phyloP scores from a whole-genome alignment of 1,140 invertebrate genomes.

The Uloborus diversus region DNA sequence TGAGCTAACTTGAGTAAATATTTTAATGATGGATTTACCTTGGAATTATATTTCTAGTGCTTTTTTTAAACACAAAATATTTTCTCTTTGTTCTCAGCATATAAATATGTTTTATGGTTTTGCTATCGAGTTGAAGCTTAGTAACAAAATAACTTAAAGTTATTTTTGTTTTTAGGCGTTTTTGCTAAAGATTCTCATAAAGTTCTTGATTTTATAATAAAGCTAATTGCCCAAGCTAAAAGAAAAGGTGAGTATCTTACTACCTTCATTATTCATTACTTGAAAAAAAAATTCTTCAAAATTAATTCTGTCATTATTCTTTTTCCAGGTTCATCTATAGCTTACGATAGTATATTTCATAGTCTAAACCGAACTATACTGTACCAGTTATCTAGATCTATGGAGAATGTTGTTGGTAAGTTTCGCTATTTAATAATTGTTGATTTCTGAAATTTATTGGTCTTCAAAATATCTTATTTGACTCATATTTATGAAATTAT shows the following conservation, averaged over 20 bases:
- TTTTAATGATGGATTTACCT: no score
- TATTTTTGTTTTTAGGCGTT: conserved; percentile 69
- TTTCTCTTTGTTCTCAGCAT: no score
- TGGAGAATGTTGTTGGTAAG: conserved; percentile 73
- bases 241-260: conserved; percentile 72
- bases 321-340: conserved; percentile 67
- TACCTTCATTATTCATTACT: background rate
- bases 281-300: background rate
- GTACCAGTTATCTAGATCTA: conserved; percentile 89
- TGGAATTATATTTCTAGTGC: no score
- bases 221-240: conserved; percentile 88
- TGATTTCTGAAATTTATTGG: no score
- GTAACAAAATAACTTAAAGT: no score
- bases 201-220: conserved; percentile 94
- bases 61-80: no score
- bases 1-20: no score
- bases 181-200: conserved; percentile 90
- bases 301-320: background rate
- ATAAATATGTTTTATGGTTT: no score
- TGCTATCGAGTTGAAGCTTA: no score
- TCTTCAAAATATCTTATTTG: no score
- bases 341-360: conserved; percentile 51
- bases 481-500: no score
- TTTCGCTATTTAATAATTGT: background rate
- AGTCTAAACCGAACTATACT: conserved; percentile 91